Evolutionary conservation across 2,113 vertebrate species (phyloP).

Genomic region (Petroica traversi): DNA sequence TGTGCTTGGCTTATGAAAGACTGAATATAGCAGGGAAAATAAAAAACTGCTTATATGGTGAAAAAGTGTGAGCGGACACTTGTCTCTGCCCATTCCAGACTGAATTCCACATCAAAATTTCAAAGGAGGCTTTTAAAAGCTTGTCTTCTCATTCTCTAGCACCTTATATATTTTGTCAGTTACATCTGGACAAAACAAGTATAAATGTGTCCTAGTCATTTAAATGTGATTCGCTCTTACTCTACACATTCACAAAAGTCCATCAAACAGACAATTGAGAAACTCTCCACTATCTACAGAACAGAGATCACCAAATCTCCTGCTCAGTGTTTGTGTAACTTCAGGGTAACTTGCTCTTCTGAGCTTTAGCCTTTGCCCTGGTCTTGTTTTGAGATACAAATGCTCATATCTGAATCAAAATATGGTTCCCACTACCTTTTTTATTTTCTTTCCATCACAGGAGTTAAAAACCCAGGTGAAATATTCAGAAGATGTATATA

Average conservation of each 20-base stretch:
- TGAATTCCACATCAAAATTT: neutral
- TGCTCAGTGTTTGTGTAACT: neutral
- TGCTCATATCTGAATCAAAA: neutral
- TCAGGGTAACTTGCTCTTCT: neutral
- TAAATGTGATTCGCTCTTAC: neutral
- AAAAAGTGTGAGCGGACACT: neutral
- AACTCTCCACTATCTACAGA: neutral
- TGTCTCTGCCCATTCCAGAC: neutral
- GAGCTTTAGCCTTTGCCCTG: conserved; percentile 16
- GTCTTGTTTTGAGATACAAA: neutral
- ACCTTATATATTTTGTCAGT: neutral
- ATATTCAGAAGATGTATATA: neutral
- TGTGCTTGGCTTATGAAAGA: neutral
- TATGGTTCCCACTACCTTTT: neutral
- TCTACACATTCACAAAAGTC: neutral
- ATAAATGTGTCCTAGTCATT: neutral
- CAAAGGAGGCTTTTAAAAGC: neutral
- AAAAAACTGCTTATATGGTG: neutral
- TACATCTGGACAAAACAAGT: neutral
- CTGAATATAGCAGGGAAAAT: neutral
- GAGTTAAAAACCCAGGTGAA: neutral
- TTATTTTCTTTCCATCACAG: neutral
- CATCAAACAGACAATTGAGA: neutral
- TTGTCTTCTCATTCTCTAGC: neutral
- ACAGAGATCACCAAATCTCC: neutral